Conservation (phyloP, 2,797 vertebrate genomes). For the Enteromius treurensis region DNA sequence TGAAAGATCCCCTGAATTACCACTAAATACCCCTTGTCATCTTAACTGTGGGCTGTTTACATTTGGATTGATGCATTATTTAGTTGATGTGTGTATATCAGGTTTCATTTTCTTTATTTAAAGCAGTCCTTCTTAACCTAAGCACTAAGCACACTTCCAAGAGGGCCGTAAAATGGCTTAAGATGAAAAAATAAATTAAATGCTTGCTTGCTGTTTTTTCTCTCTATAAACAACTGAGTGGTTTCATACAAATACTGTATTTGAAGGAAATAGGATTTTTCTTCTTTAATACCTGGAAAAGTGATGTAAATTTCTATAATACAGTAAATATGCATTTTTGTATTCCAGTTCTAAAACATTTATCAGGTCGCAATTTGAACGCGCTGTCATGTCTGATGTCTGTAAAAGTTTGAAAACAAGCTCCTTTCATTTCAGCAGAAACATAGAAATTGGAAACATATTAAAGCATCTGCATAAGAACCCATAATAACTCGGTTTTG, state of each 20-base stretch:
- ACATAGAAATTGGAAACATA: background rate
- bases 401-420: background rate
- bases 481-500: background rate
- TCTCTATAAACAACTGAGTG: background rate
- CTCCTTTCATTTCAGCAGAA: background rate
- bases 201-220: background rate
- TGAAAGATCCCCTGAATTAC: background rate
- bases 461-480: background rate
- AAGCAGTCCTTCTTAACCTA: background rate
- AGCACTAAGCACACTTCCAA: background rate
- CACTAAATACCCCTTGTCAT: background rate
- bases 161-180: background rate
- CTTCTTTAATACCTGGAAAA: background rate
- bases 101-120: background rate
- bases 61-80: background rate
- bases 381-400: background rate
- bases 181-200: background rate
- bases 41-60: background rate
- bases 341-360: background rate
- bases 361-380: background rate
- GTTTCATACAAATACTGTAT: background rate
- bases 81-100: background rate
- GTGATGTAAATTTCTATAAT: background rate
- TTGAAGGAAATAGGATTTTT: too few relatives aligned
- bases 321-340: background rate